phyloP scores from a whole-genome alignment of 2,797 vertebrate genomes.

The Peromyscus eremicus region DNA sequence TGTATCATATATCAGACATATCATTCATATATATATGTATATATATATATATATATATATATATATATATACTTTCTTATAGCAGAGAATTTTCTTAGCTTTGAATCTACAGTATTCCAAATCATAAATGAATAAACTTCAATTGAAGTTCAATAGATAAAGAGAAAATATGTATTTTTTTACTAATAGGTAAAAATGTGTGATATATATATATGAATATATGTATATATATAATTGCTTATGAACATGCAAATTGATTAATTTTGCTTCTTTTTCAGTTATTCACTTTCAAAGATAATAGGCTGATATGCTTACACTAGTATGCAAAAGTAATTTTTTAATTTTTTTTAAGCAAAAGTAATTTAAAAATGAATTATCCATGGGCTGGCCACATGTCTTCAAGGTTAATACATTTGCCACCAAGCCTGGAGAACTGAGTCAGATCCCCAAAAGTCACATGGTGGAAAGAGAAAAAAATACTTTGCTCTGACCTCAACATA shows the following conservation, averaged over 20 bases:
- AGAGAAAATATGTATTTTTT: conserved; percentile 85
- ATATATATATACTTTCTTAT: neutral
- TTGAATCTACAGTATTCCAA: neutral
- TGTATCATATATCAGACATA: no score
- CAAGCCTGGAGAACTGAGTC: neutral
- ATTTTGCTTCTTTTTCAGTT: conserved; percentile 83
- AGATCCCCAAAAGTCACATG: neutral
- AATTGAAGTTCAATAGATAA: conserved; percentile 66
- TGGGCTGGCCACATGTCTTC: neutral
- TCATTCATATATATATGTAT: neutral
- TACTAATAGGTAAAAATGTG: conserved; percentile 83
- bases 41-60: neutral
- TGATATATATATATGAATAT: conserved; percentile 55
- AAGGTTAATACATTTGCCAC: neutral
- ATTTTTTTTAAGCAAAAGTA: neutral
- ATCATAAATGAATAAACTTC: neutral
- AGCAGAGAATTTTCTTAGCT: neutral
- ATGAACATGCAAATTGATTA: conserved; percentile 84
- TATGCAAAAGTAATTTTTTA: conserved; percentile 39
- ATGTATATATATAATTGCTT: conserved; percentile 80
- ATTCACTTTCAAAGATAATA: conserved; percentile 77
- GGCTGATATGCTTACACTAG: conserved; percentile 58
- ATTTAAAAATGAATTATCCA: neutral
- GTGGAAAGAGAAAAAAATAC: neutral
- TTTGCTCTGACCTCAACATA: neutral